These are phyloP conservation scores for Schizopygopsis malacanthus DNA, from an alignment of 2,797 vertebrate species.

Conservation along the genomic window DNA sequence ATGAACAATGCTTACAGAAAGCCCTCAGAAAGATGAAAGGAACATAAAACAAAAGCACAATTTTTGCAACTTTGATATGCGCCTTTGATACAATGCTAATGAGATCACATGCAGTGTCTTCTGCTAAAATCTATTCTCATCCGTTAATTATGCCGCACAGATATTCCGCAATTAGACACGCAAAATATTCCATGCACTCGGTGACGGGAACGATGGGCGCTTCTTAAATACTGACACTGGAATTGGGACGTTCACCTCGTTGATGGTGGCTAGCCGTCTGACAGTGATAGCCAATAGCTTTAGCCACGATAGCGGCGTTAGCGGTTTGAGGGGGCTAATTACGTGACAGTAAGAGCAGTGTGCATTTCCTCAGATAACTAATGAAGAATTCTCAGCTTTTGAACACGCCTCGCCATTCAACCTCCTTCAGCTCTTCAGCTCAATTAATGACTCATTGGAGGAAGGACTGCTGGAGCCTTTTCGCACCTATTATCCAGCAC, in stretches of 20 bases:
- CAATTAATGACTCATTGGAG: slow-evolving; percentile 78
- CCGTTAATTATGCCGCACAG: slow-evolving; percentile 73
- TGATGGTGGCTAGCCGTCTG: slow-evolving; percentile 45
- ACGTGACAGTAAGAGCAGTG: slow-evolving; percentile 66
- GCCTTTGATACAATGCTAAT: slow-evolving; percentile 81
- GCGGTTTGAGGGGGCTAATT: slow-evolving; percentile 64
- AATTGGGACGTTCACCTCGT: slow-evolving; percentile 31
- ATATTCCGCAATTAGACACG: slow-evolving; percentile 69
- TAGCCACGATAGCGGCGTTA: slow-evolving; percentile 28
- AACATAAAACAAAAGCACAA: slow-evolving; percentile 76
- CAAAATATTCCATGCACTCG: slow-evolving; percentile 68
- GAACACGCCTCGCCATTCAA: slow-evolving; percentile 74
- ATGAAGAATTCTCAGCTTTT: slow-evolving; percentile 77
- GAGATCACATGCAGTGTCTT: slow-evolving; percentile 75
- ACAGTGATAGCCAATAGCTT: slow-evolving; percentile 24
- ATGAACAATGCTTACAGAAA: slow-evolving; percentile 76
- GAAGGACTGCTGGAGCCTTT: slow-evolving; percentile 65
- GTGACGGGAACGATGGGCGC: slow-evolving; percentile 55
- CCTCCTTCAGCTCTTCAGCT: slow-evolving; percentile 71
- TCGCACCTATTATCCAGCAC: slow-evolving; percentile 73
- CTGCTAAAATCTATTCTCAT: slow-evolving; percentile 72
- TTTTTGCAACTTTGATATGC: slow-evolving; percentile 78
- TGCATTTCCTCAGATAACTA: slow-evolving; percentile 68
- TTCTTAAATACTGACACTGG: slow-evolving; percentile 34
- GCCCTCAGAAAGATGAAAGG: slow-evolving; percentile 76